Base-by-base conservation (phyloP, 2,888 invertebrate species). In the Lochmaea crataegi region DNA sequence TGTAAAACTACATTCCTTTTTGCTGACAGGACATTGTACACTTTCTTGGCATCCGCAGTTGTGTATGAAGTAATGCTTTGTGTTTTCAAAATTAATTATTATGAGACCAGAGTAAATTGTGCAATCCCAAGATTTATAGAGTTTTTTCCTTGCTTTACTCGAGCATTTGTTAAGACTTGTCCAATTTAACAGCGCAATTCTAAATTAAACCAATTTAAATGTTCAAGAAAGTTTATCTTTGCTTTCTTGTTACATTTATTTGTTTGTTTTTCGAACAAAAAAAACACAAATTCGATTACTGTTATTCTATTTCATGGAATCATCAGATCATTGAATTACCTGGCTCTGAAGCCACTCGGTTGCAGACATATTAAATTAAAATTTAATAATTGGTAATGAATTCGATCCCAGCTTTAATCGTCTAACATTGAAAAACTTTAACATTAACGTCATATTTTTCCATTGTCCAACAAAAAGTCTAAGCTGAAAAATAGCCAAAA, bases 171-270 rank as follows among this genome's bases (percentile, higher is more conserved):
- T 26, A 45, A 66, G 58, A 68, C 51, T 58, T 63, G 48, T 72
- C 73, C 68, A 72, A 76, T 76, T 76, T 73, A 71, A 72, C 42
- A 57, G 38, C 32, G 61, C 66, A 58, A 72, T 72, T 75, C 69
- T 64, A 66, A 72, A 72, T 72, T 67, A 71, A 74, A 68, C 26
- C 67, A 64, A 71, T 73, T 74, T 71, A 70, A 65, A 57, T 65
- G n/a, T 38, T 48, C 32, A 60, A 16, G 16, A 32, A 68, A 48
- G 18, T 57, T 41, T 56, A 26, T 53, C 32, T 18, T 10, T 18
- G 10, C 11, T 10, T 16, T 18, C 18, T 53, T 16, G 10, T 18
- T 53, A 53, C 32, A 38, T 38, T 38, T 38, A 38, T 38, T 38
- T 38, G 32, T 38, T 38, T 38, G 32, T 38, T 38, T 38, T 38